These are phyloP conservation scores for Alsophila aescularia DNA, from an alignment of 2,888 invertebrate genomes.

Conservation along the genomic window DNA sequence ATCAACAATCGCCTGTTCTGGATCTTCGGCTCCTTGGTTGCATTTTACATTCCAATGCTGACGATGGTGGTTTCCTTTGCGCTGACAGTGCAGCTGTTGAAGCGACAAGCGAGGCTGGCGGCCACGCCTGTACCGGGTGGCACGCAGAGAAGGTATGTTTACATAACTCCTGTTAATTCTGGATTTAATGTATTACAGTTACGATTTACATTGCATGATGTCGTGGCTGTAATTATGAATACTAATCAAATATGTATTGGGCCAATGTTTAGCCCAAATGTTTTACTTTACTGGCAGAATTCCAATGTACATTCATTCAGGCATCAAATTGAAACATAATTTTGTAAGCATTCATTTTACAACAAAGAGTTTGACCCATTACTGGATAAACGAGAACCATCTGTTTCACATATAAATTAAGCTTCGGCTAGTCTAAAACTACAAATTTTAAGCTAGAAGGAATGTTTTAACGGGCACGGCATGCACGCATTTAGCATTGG, in stretches of 20 bases:
- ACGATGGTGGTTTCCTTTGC: conserved; percentile 97
- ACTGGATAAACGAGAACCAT: neutral
- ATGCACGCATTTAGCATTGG: neutral
- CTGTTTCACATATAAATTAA: neutral
- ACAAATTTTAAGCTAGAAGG: neutral
- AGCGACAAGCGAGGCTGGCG: conserved; percentile 90
- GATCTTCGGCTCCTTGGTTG: conserved; percentile 95
- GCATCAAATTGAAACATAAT: no score
- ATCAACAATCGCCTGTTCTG: conserved; percentile 94
- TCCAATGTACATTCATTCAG: no score
- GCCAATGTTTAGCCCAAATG: no score
- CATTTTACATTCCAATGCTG: conserved; percentile 97
- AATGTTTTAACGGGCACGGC: neutral
- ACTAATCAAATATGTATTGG: no score
- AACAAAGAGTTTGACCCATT: neutral
- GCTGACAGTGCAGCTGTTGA: conserved; percentile 93
- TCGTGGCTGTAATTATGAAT: no score
- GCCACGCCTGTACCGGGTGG: conserved; percentile 79
- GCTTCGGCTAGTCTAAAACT: neutral
- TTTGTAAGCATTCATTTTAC: neutral
- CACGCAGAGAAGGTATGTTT: conserved; percentile 74
- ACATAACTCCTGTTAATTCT: no score
- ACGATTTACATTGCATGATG: no score
- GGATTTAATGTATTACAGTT: no score
- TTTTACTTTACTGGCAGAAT: no score